Evolutionary conservation across 2,797 vertebrate genomes (phyloP).

Genomic region (Carcharodon carcharias): DNA sequence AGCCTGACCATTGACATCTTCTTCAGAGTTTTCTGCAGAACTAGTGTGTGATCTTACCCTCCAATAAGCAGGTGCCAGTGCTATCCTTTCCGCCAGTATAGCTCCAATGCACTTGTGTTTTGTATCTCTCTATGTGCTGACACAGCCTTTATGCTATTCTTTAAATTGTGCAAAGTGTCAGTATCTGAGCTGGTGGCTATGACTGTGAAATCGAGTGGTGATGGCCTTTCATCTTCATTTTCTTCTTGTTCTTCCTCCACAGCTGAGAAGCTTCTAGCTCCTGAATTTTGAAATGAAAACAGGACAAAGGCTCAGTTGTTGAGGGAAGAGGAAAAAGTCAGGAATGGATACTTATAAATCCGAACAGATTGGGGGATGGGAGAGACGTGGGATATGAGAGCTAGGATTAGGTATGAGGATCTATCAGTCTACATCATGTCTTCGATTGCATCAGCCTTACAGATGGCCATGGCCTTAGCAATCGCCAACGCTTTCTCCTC

Average conservation of each 20-base stretch:
- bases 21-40: not conserved
- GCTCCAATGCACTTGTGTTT: not conserved
- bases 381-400: not conserved
- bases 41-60: not conserved
- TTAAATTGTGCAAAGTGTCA: not conserved
- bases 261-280: not conserved
- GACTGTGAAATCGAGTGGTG: not conserved
- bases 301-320: not conserved
- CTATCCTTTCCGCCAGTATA: not conserved
- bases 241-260: not conserved
- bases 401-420: not conserved
- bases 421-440: too few species aligned
- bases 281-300: not conserved
- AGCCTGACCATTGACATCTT: not conserved
- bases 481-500: not conserved
- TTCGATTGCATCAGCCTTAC: not conserved
- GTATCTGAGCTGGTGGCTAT: not conserved
- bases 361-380: not conserved
- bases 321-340: too few species aligned
- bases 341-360: not conserved
- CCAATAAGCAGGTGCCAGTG: too few species aligned
- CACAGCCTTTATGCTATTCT: not conserved
- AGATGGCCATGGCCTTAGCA: not conserved
- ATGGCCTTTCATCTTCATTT: not conserved
- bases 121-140: not conserved